phyloP scores from a whole-genome alignment of 2,888 invertebrate species.

The Heteropelma amictum region DNA sequence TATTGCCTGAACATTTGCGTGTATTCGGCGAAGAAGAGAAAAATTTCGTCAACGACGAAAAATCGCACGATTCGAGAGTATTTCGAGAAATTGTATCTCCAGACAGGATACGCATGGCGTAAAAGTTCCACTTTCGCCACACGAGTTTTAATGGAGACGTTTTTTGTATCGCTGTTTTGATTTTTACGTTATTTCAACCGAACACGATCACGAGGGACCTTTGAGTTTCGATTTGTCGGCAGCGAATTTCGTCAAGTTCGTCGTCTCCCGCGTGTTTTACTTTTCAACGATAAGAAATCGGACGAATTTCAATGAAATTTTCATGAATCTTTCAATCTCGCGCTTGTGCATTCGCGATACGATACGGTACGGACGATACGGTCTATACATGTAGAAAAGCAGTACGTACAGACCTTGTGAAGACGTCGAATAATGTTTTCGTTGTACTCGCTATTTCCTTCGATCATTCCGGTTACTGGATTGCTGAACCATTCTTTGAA shows the following conservation, averaged over 20 bases:
- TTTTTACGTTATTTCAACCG: constrained; percentile 58
- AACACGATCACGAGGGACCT: constrained; percentile 57
- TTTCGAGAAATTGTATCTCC: constrained; percentile 70
- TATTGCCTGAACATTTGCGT: constrained; percentile 1
- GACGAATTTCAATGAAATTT: too few relatives aligned
- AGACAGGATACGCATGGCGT: constrained; percentile 75
- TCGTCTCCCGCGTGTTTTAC: background rate
- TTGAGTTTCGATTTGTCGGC: constrained; percentile 67
- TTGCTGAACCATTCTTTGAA: constrained; percentile 99
- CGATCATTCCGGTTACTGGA: constrained; percentile 97
- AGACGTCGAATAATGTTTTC: constrained; percentile 92
- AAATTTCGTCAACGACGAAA: background rate
- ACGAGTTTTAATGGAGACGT: constrained; percentile 75
- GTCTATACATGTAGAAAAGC: constrained; percentile 61
- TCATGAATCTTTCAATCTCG: too few relatives aligned
- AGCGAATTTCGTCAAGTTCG: constrained; percentile 63
- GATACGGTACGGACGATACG: constrained; percentile 39
- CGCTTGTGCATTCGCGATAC: too few relatives aligned
- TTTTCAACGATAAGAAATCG: background rate
- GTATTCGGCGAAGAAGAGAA: background rate
- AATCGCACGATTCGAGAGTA: background rate
- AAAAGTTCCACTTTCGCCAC: constrained; percentile 67
- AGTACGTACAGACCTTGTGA: constrained; percentile 86
- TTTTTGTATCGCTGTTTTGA: constrained; percentile 69
- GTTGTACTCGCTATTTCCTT: constrained; percentile 94